Evolutionary conservation across 2,797 vertebrate species (phyloP), one percentile per base, ranked within the genome.

Genomic region (Lithobates pipiens): DNA sequence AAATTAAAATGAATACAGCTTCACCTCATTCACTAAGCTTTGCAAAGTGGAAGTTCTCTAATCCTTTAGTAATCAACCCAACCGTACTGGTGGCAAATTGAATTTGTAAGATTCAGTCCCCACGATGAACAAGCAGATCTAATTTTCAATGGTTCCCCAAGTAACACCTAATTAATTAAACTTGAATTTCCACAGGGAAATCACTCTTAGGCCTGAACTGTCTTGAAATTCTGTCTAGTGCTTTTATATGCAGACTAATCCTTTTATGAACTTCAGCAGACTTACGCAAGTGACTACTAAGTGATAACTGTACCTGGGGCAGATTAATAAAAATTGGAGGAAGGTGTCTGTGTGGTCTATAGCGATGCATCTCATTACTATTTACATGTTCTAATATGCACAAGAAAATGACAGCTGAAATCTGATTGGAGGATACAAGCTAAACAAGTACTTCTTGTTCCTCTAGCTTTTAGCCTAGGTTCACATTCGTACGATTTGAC

Each of bases 161-260:
- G 57, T 81, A 81, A 81, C 69, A n/a, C 78, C 54, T 67, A 72
- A 81, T 81, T 80, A 81, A 81, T 72, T 81, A 81, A 81, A 72
- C 69, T 72, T 81, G 68, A 57, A 72, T 81, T 81, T 81, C 79
- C 79, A 72, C 50, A 39, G 79, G 79, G 79, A 81, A 72, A 81
- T 81, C 79, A 61, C 16, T 23, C n/a, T 72, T 23, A 61, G 79
- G 50, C 79, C 71, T 27, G 69, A 71, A 72, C 71, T 57, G 79
- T 34, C 69, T 81, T 81, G 79, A 72, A 61, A 25, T 39, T 34
- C 68, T 54, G 39, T 39, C 25, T 70, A 68, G 63, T 61, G 8
- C 70, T 50, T 80, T 81, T 50, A 61, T 81, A 36, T 61, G 21
- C 57, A 29, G 68, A 71, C n/a, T 72, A 71, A 80, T 69, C 29